Percentiles rank a stretch among this genome's conserved stretches.
phyloP scores from a whole-genome alignment of 2,888 invertebrate genomes.

The Salpingus planirostris region DNA sequence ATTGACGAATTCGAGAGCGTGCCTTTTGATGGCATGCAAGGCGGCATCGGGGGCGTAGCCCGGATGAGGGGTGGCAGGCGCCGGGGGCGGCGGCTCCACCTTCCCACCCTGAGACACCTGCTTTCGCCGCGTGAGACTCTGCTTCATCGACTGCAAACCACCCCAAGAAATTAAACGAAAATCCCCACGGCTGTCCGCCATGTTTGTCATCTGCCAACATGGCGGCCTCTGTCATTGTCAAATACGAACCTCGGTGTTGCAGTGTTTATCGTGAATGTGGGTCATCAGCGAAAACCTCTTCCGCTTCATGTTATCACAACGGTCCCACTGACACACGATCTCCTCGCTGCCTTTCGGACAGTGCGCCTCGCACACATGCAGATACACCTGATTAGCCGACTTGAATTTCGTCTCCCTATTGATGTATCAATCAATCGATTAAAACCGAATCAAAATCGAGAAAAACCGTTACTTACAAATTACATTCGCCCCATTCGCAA shows the following conservation, averaged over 20 bases:
- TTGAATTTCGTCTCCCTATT: conserved; percentile 54
- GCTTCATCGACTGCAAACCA: conserved; percentile 43
- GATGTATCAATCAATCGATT: too few species aligned
- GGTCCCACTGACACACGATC: conserved; percentile 82
- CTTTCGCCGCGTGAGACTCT: conserved; percentile 57
- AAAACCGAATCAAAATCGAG: neutral
- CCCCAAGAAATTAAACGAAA: neutral
- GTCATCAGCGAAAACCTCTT: conserved; percentile 93
- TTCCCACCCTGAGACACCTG: conserved; percentile 47
- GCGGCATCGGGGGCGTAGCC: conserved; percentile 95
- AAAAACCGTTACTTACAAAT: conserved; percentile 43
- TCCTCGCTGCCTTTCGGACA: conserved; percentile 64
- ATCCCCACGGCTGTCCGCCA: neutral
- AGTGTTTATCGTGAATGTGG: conserved; percentile 92
- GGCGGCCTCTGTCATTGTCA: neutral
- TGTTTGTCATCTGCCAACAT: neutral
- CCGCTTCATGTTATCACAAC: conserved; percentile 82
- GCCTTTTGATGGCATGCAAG: conserved; percentile 91
- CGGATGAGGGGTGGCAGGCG: conserved; percentile 50
- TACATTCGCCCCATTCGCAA: conserved; percentile 93
- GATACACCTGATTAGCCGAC: conserved; percentile 69
- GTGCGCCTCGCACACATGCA: conserved; percentile 80
- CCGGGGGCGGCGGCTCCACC: conserved; percentile 44
- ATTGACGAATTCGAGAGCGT: conserved; percentile 84
- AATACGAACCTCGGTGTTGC: conserved; percentile 64